Evolutionary conservation across 1,140 invertebrate species (phyloP), one percentile per base, ranked within the genome.

Genomic region (Triops longicaudatus): DNA sequence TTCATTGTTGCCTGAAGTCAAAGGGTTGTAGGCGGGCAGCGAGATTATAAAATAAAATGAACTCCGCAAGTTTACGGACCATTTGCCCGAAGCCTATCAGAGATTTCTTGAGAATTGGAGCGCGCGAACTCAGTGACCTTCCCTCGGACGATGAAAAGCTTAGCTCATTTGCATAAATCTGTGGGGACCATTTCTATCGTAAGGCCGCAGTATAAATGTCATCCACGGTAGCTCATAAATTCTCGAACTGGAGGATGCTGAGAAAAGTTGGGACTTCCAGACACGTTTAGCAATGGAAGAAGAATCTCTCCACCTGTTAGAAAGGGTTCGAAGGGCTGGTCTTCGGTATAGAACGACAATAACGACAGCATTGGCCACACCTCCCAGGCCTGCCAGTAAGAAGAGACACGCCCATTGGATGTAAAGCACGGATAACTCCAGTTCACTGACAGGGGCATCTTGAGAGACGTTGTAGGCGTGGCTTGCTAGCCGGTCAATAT

Each of bases 301-400:
- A 37, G 17, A 63, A 12, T 63, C 22, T 9, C 22, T 76, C 77
- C 79, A 84, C 84, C 84, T 82, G 81, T 88, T 88, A n/a, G 87
- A 88, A 72, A 87, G 84, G 6, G 86, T 87, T 73, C 87, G 81
- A 9, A 87, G 82, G 9, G 83, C 81, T 26, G 86, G 85, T 43
- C 83, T 81, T 71, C 85, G 83, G 79, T 86, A 86, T 80, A 88
- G 88, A 0, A 88, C 84, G 37, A 87, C 80, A 78, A 87, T 84
- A 26, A 88, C 87, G 17, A 88, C 81, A 37, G 81, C 79, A 80
- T 88, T 88, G 76, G 84, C 84, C 17, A 85, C 76, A 1, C 86
- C 80, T 44, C 87, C 86, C 73, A 83, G 79, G 9, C 82, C 77
- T 22, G 78, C 37, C 26, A 78, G 71, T 50, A 78, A 73, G 31